phyloP scores from a whole-genome alignment of 2,113 vertebrate genomes.

The Vimba vimba region DNA sequence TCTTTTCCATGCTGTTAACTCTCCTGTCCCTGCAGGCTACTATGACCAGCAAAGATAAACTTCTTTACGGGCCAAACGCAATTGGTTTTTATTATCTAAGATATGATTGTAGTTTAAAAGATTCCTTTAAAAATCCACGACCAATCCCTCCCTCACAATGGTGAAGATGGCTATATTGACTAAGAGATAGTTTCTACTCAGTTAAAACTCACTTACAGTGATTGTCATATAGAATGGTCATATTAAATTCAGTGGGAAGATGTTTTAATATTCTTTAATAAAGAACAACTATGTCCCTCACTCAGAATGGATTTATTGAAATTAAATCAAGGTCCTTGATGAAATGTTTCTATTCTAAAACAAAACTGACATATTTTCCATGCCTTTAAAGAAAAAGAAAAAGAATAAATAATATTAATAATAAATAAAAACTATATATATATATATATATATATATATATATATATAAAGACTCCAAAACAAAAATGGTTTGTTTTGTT shows the following conservation, averaged over 20 bases:
- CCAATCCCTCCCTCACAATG: conserved; percentile 24
- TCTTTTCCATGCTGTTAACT: conserved; percentile 76
- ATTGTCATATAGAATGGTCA: conserved; percentile 10
- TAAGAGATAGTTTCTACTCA: not conserved
- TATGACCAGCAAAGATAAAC: conserved; percentile 79
- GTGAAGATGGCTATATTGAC: conserved; percentile 18
- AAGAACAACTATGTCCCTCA: conserved; percentile 56
- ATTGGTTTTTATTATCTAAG: conserved; percentile 79
- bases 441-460: not conserved
- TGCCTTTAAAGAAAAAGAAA: not conserved
- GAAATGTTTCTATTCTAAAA: not conserved
- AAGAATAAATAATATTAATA: too few species aligned
- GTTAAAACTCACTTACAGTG: conserved; percentile 39
- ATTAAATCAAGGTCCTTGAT: conserved; percentile 24
- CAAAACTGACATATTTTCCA: not conserved
- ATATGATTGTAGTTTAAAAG: conserved; percentile 72
- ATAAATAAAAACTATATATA: too few species aligned
- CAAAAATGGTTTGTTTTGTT: not conserved
- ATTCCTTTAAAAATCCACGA: conserved; percentile 46
- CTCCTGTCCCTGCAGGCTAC: conserved; percentile 74
- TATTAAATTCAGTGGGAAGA: conserved; percentile 11
- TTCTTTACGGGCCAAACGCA: conserved; percentile 78
- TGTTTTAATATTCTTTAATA: conserved; percentile 63
- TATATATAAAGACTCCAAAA: not conserved
- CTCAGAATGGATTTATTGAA: conserved; percentile 9